Base-by-base conservation (phyloP, 2,797 vertebrate species). In the Vipera latastei region DNA sequence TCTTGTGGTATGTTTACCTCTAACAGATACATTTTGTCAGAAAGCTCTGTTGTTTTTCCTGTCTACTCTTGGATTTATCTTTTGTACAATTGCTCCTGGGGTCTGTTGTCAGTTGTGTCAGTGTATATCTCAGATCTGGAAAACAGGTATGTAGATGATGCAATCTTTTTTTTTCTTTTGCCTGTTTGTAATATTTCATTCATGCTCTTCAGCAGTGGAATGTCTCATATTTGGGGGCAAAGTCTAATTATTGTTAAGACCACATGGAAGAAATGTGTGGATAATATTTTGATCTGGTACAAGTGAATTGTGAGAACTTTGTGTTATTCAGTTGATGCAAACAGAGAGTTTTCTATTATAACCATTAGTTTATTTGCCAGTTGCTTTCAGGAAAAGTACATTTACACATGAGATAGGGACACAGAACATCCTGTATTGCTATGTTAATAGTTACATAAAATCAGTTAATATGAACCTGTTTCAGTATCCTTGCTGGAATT, bases 371-470 rank as follows among this genome's bases (percentile, higher is more conserved):
- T 78, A 26, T 91, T 91, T 16, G 26, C 22, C 20, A 78, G 51
- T 88, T 18, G n/a, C 25, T 83, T 89, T 61, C 11, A 89, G 69
- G 25, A 48, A 28, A 88, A 88, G 11, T 83, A 83, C 20, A 8
- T 22, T 78, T 59, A 65, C 32, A 59, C n/a, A 28, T 63, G 18
- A 56, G 22, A 32, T 55, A 38, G 38, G 32, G 57, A 13, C 55
- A 26, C 55, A 78, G 61, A 93, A 57, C 56, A 56, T 83, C 2
- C 90, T 61, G 44, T 38, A 14, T 32, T n/a, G 32, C 28, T 86
- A 32, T 32, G 25, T 91, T 78, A 78, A 78, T 11, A 78, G 73
- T 83, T 93, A 85, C 25, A 85, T 89, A 88, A 91, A 91, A 91
- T 25, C 32, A 73, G 13, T 28, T 57, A 63, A 83, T 53, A 61